Evolutionary conservation across 2,888 invertebrate species (phyloP).

Genomic region (Lycocerus yunnanus): DNA sequence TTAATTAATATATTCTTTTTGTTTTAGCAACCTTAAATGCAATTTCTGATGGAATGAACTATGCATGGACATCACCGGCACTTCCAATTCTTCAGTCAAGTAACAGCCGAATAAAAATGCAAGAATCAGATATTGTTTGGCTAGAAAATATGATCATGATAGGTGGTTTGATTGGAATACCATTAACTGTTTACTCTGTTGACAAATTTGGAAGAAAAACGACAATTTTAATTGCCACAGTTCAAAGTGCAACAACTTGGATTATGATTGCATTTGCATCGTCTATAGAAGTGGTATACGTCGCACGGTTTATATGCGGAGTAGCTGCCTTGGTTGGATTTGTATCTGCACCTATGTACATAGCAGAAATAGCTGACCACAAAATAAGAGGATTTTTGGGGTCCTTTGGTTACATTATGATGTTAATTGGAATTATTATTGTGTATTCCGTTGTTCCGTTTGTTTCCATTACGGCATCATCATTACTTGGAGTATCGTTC

Average conservation of each 20-base stretch:
- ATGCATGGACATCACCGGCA: too few species aligned
- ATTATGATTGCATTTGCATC: conserved; percentile 48
- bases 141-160: conserved; percentile 42
- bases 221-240: conserved; percentile 47
- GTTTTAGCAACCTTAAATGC: conserved; percentile 49
- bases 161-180: conserved; percentile 43
- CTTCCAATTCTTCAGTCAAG: conserved; percentile 46
- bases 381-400: too few species aligned
- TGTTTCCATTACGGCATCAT: conserved; percentile 46
- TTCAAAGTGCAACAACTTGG: conserved; percentile 44
- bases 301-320: conserved; percentile 50
- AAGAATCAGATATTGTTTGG: conserved; percentile 39
- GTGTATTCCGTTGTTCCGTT: conserved; percentile 51
- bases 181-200: conserved; percentile 46
- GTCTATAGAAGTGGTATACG: conserved; percentile 44
- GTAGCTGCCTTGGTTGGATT: conserved; percentile 52
- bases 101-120: conserved; percentile 44
- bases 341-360: too few species aligned
- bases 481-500: conserved; percentile 44
- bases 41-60: too few species aligned
- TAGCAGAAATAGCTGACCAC: too few species aligned
- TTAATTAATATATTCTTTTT: neutral
- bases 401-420: conserved; percentile 53
- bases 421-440: conserved; percentile 49
- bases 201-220: conserved; percentile 48